Percentiles rank a stretch among this genome's conserved stretches.
phyloP scores from a whole-genome alignment of 2,888 invertebrate genomes.

The Thalpophila matura region DNA sequence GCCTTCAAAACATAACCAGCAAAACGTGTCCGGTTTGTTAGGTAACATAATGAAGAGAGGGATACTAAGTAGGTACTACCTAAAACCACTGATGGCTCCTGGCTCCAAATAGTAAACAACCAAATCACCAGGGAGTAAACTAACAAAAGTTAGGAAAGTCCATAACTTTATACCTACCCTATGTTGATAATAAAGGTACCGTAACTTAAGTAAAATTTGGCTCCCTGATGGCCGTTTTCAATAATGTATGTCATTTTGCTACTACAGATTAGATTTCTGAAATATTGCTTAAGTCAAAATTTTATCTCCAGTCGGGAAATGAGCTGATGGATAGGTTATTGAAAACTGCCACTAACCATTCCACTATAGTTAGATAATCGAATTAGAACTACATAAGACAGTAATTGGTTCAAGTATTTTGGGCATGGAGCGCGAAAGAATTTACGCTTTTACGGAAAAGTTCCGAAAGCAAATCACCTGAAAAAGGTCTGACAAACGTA shows the following conservation, averaged over 20 bases:
- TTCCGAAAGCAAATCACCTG: no score
- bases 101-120: constrained; percentile 23
- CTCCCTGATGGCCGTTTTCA: no score
- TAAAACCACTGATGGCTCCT: constrained; percentile 23
- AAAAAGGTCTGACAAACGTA: no score
- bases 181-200: neutral
- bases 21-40: constrained; percentile 18
- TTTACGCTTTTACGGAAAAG: neutral
- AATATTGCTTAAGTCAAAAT: no score
- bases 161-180: constrained; percentile 9
- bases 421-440: neutral
- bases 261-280: no score
- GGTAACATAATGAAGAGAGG: neutral
- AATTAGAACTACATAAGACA: neutral
- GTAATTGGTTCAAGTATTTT: constrained; percentile 13
- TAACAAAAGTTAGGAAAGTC: constrained; percentile 17
- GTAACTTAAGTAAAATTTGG: constrained; percentile 15
- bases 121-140: constrained; percentile 16
- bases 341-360: no score
- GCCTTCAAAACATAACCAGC: constrained; percentile 8
- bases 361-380: neutral
- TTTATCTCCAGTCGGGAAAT: no score
- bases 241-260: no score
- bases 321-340: no score
- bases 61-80: neutral